Conservation (phyloP, 2,113 vertebrate species). For the Falcunculus frontatus region DNA sequence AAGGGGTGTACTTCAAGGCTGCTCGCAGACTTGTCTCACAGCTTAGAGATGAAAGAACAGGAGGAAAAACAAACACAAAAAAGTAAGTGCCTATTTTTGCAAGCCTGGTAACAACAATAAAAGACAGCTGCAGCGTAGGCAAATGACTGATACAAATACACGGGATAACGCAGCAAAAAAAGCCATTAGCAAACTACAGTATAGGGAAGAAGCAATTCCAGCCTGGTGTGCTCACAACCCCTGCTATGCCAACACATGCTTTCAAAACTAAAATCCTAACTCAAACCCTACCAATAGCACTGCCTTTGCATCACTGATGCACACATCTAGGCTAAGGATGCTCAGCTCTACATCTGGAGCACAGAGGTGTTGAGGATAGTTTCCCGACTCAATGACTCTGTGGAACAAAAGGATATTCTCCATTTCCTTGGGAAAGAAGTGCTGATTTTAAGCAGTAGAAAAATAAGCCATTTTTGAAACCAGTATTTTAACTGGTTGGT, state of each 20-base stretch:
- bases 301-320: background rate
- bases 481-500: background rate
- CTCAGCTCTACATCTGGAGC: background rate
- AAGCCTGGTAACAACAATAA: background rate
- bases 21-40: background rate
- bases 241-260: background rate
- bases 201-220: background rate
- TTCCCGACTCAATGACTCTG: background rate
- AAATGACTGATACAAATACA: background rate
- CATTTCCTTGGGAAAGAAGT: background rate
- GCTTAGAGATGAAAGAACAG: background rate
- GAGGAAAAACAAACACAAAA: background rate
- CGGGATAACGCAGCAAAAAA: background rate
- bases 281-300: background rate
- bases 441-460: background rate
- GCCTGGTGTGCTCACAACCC: background rate
- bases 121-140: background rate
- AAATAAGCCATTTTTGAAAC: background rate
- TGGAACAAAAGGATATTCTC: background rate
- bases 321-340: background rate
- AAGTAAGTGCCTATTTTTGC: rapidly evolving
- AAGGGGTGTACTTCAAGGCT: background rate
- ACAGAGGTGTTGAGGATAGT: rapidly evolving
- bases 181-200: background rate
- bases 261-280: background rate